Percentiles rank a stretch among this genome's conserved stretches.
Conservation (phyloP, 2,888 invertebrate species). For the Rhagonycha fulva region DNA sequence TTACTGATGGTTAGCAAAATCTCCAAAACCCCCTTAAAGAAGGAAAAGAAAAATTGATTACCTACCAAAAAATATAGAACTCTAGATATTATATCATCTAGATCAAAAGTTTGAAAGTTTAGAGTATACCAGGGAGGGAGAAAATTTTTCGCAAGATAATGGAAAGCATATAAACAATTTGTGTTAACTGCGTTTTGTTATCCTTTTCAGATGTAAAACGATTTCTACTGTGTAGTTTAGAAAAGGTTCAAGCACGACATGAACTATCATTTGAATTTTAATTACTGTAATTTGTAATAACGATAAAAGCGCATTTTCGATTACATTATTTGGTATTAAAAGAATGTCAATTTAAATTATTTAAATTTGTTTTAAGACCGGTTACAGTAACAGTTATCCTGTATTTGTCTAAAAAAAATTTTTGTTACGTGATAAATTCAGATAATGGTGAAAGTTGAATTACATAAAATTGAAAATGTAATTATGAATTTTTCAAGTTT, state of each 20-base stretch:
- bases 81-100: no score
- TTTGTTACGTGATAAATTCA: slow-evolving; percentile 48
- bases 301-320: slow-evolving; percentile 36
- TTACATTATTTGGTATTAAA: slow-evolving; percentile 49
- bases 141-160: neutral
- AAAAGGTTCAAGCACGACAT: no score
- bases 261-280: neutral
- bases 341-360: slow-evolving; percentile 53
- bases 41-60: no score
- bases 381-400: slow-evolving; percentile 43
- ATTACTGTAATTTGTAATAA: slow-evolving; percentile 18
- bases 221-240: neutral
- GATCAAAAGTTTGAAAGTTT: neutral
- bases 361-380: slow-evolving; percentile 50
- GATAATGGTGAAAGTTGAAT: slow-evolving; percentile 46
- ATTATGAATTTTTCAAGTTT: neutral
- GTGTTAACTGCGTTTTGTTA: neutral
- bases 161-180: neutral
- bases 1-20: no score
- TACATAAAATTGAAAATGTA: neutral
- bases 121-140: no score
- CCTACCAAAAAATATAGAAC: no score
- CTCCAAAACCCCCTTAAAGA: no score
- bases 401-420: slow-evolving; percentile 22
- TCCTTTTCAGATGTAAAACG: neutral